Evolutionary conservation across 1,140 invertebrate species (phyloP).

Genomic region (Bactericera cockerelli): DNA sequence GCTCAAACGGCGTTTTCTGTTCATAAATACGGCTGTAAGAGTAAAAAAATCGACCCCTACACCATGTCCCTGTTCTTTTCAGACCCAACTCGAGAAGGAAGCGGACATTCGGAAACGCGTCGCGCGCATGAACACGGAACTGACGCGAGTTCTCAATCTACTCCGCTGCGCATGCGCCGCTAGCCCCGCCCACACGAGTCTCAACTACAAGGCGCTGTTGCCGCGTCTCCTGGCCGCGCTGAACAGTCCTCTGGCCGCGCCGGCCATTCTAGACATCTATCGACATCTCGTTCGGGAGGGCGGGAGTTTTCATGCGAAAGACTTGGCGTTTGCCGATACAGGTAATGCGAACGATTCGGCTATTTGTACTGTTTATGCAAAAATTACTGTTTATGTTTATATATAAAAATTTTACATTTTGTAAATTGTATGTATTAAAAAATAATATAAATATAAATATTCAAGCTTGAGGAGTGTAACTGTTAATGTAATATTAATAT

Average conservation of each 20-base stretch:
- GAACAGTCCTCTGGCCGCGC: constrained; percentile 51
- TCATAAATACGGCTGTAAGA: too few species aligned
- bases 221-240: constrained; percentile 43
- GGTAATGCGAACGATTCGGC: too few species aligned
- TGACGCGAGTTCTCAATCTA: background rate
- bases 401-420: too few species aligned
- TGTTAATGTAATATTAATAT: too few species aligned
- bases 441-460: too few species aligned
- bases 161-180: constrained; percentile 27
- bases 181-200: constrained; percentile 26
- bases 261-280: constrained; percentile 42
- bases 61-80: too few species aligned
- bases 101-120: background rate
- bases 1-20: too few species aligned
- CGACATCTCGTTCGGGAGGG: constrained; percentile 34
- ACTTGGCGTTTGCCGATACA: constrained; percentile 1
- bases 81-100: background rate
- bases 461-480: too few species aligned
- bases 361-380: too few species aligned
- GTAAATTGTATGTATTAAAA: too few species aligned
- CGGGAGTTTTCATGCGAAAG: background rate
- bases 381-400: too few species aligned
- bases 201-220: constrained; percentile 36
- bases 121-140: background rate
- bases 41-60: too few species aligned